Evolutionary conservation across 1,140 invertebrate genomes (phyloP).

Genomic region (Anthonomus grandis): DNA sequence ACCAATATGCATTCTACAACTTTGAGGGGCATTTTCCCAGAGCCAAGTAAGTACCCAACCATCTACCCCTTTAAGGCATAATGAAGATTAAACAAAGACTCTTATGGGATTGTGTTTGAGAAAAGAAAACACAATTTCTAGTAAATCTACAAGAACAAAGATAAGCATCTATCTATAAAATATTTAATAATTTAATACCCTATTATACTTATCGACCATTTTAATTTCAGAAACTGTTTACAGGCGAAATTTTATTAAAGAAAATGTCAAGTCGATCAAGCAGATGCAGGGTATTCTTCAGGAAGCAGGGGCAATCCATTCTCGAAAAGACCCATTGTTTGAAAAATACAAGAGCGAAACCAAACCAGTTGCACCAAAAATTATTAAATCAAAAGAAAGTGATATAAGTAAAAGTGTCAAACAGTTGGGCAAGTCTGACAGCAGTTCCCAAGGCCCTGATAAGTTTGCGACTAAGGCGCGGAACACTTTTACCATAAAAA

Average conservation of each 20-base stretch:
- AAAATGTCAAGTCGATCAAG: constrained; percentile 57
- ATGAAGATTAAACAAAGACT: constrained; percentile 1
- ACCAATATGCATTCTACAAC: constrained; percentile 44
- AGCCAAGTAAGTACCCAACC: constrained; percentile 54
- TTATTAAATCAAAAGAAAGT: constrained; percentile 15
- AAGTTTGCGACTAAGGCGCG: background rate
- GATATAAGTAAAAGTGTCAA: constrained; percentile 2
- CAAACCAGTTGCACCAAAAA: constrained; percentile 38
- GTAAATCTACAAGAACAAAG: no score
- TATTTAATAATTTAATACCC: no score
- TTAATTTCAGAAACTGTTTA: constrained; percentile 51
- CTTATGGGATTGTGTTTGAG: no score
- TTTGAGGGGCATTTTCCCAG: constrained; percentile 56
- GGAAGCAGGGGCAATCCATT: constrained; percentile 40
- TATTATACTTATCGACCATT: no score
- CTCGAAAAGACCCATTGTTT: constrained; percentile 38
- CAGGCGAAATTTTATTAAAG: constrained; percentile 56
- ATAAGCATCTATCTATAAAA: no score
- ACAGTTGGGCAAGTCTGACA: constrained; percentile 8
- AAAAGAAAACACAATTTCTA: no score
- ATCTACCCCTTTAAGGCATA: constrained; percentile 1
- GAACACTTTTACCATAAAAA: background rate
- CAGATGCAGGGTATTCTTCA: constrained; percentile 53
- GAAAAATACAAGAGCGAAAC: constrained; percentile 37
- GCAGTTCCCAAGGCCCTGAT: background rate